Conservation (phyloP, 2,888 invertebrate species). For the Drosophila greeni region DNA sequence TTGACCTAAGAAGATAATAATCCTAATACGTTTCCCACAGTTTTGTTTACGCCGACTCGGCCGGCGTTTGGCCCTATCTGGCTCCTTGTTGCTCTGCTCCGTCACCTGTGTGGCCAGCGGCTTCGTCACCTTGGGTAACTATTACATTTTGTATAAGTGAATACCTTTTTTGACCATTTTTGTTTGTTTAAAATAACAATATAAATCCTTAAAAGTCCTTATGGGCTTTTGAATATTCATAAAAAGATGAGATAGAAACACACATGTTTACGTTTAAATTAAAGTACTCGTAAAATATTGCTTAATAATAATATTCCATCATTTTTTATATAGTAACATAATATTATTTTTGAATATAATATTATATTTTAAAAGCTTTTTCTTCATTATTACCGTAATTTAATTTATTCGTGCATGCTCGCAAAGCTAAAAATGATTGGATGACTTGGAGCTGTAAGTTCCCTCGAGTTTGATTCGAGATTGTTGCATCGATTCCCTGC, state of each 20-base stretch:
- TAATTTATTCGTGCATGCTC: neutral
- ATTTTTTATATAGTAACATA: too few species aligned
- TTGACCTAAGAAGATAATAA: neutral
- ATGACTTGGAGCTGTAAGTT: slow-evolving; percentile 8
- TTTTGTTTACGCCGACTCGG: slow-evolving; percentile 80
- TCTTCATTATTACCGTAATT: neutral
- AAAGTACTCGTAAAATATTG: too few species aligned
- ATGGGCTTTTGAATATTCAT: neutral
- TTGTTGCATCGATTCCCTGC: neutral
- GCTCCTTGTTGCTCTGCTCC: slow-evolving; percentile 80
- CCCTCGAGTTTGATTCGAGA: neutral
- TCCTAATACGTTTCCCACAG: slow-evolving; percentile 63
- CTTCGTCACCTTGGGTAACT: slow-evolving; percentile 79
- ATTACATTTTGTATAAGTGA: neutral
- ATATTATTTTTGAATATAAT: too few species aligned
- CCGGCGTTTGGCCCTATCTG: slow-evolving; percentile 80
- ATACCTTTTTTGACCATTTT: neutral
- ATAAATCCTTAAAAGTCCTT: neutral
- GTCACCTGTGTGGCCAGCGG: slow-evolving; percentile 81
- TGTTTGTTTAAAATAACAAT: neutral
- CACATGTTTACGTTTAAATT: neutral
- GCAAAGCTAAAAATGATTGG: slow-evolving; percentile 12
- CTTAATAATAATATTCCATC: too few species aligned
- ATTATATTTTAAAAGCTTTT: neutral
- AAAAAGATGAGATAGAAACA: neutral